Evolutionary conservation across 1,140 invertebrate species (phyloP).

Genomic region (Papilio helenus): DNA sequence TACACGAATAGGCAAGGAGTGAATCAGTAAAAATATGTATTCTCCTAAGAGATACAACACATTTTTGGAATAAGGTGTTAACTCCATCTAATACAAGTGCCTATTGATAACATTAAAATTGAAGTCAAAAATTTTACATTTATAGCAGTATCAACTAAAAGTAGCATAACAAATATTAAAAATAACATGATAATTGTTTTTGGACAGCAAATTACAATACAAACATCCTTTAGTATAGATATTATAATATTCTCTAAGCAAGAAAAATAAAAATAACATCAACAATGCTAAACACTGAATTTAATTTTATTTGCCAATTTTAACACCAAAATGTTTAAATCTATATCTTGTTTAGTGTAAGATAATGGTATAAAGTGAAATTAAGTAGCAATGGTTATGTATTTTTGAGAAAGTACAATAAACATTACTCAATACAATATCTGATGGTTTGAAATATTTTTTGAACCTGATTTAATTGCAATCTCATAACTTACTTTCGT

Average conservation of each 20-base stretch:
- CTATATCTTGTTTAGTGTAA: constrained; percentile 16
- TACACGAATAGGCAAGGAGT: constrained; percentile 82
- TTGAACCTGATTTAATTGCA: not conserved
- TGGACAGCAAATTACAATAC: not conserved
- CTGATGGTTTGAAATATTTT: not conserved
- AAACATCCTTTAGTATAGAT: not conserved
- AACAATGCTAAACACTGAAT: not conserved
- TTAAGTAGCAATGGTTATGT: not conserved
- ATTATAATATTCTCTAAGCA: not conserved
- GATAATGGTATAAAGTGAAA: not conserved
- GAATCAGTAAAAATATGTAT: constrained; percentile 79
- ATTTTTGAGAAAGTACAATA: not conserved
- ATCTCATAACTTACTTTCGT: not conserved
- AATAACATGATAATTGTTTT: not conserved
- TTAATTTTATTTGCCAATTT: constrained; percentile 19
- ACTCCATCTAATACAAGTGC: constrained; percentile 67
- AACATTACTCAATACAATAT: not conserved
- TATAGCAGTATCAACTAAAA: constrained; percentile 5
- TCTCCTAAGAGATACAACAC: constrained; percentile 70
- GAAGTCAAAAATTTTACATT: constrained; percentile 48
- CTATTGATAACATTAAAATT: constrained; percentile 57
- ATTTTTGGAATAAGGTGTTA: constrained; percentile 64
- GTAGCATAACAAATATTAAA: not conserved
- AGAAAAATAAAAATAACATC: constrained; percentile 26
- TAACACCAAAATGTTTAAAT: constrained; percentile 26